Evolutionary conservation across 2,113 vertebrate genomes (phyloP), one percentile per base, ranked within the genome.

Genomic region (Hippoglossus stenolepis): DNA sequence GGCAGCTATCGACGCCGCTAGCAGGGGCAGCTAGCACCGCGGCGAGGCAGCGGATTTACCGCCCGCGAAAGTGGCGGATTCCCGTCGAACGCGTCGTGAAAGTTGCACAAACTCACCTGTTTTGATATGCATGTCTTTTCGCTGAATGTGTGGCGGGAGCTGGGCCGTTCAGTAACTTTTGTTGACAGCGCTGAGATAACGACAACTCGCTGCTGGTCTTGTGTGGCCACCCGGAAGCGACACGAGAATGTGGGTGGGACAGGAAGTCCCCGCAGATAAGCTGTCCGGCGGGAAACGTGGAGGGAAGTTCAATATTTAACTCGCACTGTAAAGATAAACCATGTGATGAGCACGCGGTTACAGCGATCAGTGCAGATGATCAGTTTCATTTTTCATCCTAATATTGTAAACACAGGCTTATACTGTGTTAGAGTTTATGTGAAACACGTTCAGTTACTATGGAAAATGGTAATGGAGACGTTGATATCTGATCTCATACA

Each of bases 81-180:
- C 15, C 2, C 0, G 0, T n/a, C 17, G 6, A 2, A 18, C 8
- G 0, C 1, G 9, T 62, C 18, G 3, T 1, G 45, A 68, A 65
- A 65, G 24, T 10, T 24, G 1, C 23, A 14, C 1, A 38, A 64
- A 83, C 92, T 80, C 0, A 95, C 94, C 93, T 85, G 94, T 92
- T 84, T 92, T 93, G 87, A 93, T 95, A 90, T 95, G 94, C 94
- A 95, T 95, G 70, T 94, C 93, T 88, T 81, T 87, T 56, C 2
- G 65, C 26, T 51, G 5, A 65, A 65, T 59, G 70, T 79, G 57
- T 83, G 31, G 78, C 2, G 43, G 69, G 45, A 80, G 70, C n/a
- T 65, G 49, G 89, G 83, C 84, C 89, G 89, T 90, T 88, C 8
- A 20, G 51, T 65, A 91, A 92, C 89, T 92, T 92, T 90, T 90